Base-by-base conservation (phyloP, 2,113 vertebrate species). In the Merops nubicus region DNA sequence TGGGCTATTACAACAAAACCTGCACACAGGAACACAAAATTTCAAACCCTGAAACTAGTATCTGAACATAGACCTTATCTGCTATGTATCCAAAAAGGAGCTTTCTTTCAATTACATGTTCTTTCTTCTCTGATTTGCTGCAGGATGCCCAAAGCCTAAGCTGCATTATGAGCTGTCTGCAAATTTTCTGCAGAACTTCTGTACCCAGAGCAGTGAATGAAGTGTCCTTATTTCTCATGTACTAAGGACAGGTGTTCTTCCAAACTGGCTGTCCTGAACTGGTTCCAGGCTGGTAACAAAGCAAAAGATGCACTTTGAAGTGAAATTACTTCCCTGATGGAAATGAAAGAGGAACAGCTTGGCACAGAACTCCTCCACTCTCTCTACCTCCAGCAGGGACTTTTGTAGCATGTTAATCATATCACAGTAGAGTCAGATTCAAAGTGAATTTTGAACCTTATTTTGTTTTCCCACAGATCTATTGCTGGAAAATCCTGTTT, bases 401-500 rank as follows among this genome's bases (percentile, higher is more conserved):
- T 38, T 77, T 14, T 21, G 25, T 7, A 62, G 23, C 67, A 73
- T 67, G 67, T 86, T 74, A 82, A 82, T 79, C 68, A 40, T 50
- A 73, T 73, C 45, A 69, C 48, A 83, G 57, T 40, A 74, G 70
- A 62, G 28, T 15, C 21, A 53, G n/a, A 72, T 63, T 43, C 69
- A 86, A 73, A 72, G 10, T 4, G 6, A 68, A 75, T 72, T 72
- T 15, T 84, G 68, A 94, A 86, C 56, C 80, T 65, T 8, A 5
- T 14, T 89, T 4, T 0, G 1, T 56, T 81, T 91, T 67, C 86
- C 86, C 79, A 85, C 38, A 59, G 36, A 23, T 21, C 47, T 86
- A 6, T 3, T 74, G 73, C 72, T 95, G 96, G 93, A 89, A 91
- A 93, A 54, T 25, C 5, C 0, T 1, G 20, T 75, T 90, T 96